phyloP scores from a whole-genome alignment of 1,140 invertebrate genomes.

The Paraescarpia echinospica region DNA sequence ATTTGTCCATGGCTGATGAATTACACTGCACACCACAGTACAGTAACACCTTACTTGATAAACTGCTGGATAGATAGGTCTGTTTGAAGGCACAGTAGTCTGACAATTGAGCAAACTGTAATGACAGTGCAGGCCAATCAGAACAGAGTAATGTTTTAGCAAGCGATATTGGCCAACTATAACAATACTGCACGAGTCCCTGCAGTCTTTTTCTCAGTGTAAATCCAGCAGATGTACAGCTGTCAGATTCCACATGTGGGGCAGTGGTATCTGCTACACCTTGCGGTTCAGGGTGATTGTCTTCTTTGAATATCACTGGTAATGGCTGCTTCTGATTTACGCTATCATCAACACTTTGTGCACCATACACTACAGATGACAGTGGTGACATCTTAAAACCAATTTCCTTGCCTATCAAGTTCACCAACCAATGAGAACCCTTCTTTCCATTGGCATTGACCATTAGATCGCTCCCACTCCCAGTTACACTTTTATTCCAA shows the following conservation, averaged over 20 bases:
- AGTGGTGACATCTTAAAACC: background rate
- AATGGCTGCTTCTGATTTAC: background rate
- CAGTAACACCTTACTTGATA: background rate
- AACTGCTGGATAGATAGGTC: background rate
- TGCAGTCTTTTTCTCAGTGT: background rate
- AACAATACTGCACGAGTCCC: background rate
- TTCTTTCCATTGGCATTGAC: background rate
- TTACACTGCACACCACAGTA: background rate
- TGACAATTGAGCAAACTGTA: background rate
- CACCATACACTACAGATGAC: background rate
- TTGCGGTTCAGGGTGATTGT: background rate
- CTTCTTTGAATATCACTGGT: background rate
- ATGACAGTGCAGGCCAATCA: too few relatives aligned
- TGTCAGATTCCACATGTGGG: background rate
- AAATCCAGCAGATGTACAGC: background rate
- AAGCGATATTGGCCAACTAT: background rate
- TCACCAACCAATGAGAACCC: background rate
- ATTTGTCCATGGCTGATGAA: background rate
- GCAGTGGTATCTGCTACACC: background rate
- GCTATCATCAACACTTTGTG: background rate
- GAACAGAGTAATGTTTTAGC: too few relatives aligned
- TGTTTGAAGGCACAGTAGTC: background rate
- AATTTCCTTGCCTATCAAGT: background rate
- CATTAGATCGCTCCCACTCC: background rate
- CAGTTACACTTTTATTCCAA: background rate